Percentiles rank a stretch among this genome's conserved stretches.
These are phyloP conservation scores for Crocallis elinguaria DNA, from an alignment of 2,888 invertebrate species.

Conservation along the genomic window DNA sequence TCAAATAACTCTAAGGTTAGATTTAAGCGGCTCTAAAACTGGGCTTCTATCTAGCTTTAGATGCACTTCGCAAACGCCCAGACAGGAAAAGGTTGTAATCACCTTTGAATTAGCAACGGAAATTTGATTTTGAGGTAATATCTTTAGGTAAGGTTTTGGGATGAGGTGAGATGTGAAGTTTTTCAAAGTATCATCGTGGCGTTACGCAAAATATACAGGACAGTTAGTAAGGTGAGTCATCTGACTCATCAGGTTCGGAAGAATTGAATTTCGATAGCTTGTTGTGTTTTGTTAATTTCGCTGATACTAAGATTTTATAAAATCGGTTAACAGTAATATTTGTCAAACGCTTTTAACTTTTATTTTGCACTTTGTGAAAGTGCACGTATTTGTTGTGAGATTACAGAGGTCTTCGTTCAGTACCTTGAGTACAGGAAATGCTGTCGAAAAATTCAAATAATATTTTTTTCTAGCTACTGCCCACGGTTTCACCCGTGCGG, in stretches of 20 bases:
- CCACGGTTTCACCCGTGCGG: no score
- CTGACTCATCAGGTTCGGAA: conserved; percentile 24
- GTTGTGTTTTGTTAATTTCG: neutral
- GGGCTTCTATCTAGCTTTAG: conserved; percentile 1
- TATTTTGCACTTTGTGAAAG: no score
- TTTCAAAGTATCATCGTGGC: conserved; percentile 51
- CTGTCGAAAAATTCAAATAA: no score
- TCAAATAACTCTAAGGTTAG: rapidly evolving
- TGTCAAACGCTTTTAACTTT: no score
- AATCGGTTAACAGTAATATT: no score
- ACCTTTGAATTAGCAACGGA: neutral
- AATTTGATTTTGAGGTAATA: neutral
- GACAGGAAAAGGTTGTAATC: conserved; percentile 4
- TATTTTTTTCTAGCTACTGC: no score
- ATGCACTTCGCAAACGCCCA: conserved; percentile 1
- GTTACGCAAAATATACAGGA: conserved; percentile 61
- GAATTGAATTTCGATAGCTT: neutral
- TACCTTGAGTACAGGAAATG: no score
- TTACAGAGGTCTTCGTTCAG: no score
- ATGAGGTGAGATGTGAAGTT: conserved; percentile 4
- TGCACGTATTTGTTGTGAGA: no score
- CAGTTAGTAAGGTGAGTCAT: conserved; percentile 57
- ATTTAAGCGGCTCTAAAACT: conserved; percentile 15
- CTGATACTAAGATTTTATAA: no score
- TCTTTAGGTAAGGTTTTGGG: conserved; percentile 22